Base-by-base conservation (phyloP, 2,113 vertebrate genomes). In the Pteruthius melanotis region DNA sequence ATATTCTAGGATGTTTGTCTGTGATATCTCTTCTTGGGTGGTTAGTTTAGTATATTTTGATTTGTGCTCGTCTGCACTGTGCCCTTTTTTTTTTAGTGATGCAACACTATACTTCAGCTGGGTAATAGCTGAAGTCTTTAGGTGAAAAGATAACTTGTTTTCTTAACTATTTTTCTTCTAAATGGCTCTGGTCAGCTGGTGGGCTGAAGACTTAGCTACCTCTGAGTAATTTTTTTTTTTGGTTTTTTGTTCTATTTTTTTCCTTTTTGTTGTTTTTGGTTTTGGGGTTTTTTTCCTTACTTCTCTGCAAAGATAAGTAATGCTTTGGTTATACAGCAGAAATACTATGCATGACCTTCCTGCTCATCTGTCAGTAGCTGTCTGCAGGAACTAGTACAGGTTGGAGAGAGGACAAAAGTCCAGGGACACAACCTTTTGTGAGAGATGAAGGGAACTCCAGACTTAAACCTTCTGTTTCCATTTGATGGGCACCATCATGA, bases 351-450 rank as follows among this genome's bases (percentile, higher is more conserved):
- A 68, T 28, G 11, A 56, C n/a, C 16, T 85, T 78, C 16, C 15
- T 68, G 39, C 30, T 30, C 16, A 10, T 33, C 28, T 86, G 33
- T 54, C 49, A 77, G 44, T 49, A 37, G 64, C 33, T 61, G 7
- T 49, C 44, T 78, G 30, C 50, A 61, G 69, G 28, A 84, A 33
- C 28, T 47, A 18, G 21, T 16, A 23, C 23, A 31, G 18, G 12
- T 66, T 22, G 70, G 33, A 69, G 70, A 63, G 15, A 23, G 18
- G 0, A 0, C 33, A 39, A 22, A 16, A 3, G 21, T 56, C 49
- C n/a, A n/a, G 18, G 18, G 33, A 27, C 39, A 65, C 40, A 17
- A 52, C 31, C 31, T 74, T 80, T 57, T 33, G 17, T 2, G 12
- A 30, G 57, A 52, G 23, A 23, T 26, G 21, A 49, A 33, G 13